These are phyloP conservation scores for Eustalomyia histrio DNA, from an alignment of 2,888 invertebrate genomes.

Conservation along the genomic window DNA sequence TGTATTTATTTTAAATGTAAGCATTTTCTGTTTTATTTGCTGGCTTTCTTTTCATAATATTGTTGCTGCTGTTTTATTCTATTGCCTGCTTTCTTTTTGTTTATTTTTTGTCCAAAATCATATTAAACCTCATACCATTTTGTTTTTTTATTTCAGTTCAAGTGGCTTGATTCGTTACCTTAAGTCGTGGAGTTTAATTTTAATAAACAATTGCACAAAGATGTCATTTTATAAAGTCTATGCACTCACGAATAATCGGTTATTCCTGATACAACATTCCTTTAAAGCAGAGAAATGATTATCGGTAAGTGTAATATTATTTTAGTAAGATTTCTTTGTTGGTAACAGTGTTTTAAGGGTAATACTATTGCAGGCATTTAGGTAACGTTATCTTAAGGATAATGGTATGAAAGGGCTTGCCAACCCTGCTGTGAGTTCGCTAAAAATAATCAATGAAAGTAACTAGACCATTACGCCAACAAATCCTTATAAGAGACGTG, in stretches of 20 bases:
- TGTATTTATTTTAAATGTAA: not conserved
- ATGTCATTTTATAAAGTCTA: not conserved
- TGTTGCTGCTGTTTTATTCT: conserved; percentile 27
- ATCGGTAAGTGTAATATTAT: too few species aligned
- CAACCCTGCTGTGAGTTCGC: too few species aligned
- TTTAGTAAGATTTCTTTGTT: too few species aligned
- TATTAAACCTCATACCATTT: conserved; percentile 28
- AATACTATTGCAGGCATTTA: too few species aligned
- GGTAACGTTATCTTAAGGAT: too few species aligned
- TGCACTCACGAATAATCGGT: not conserved
- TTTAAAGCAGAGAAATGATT: too few species aligned
- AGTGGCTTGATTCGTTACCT: conserved; percentile 37
- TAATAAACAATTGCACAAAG: conserved; percentile 44
- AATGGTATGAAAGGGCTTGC: too few species aligned
- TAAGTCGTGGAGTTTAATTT: conserved; percentile 58
- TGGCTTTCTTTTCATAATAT: conserved; percentile 17
- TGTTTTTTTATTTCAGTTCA: conserved; percentile 22
- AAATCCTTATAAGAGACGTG: too few species aligned
- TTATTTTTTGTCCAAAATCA: conserved; percentile 33
- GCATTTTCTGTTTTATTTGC: conserved; percentile 33
- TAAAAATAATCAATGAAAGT: too few species aligned
- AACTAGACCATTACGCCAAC: too few species aligned
- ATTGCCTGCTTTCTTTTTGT: not conserved
- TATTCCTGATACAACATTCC: not conserved
- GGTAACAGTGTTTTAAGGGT: too few species aligned